These are phyloP conservation scores for Characodon lateralis DNA, from an alignment of 2,797 vertebrate species.

Conservation along the genomic window DNA sequence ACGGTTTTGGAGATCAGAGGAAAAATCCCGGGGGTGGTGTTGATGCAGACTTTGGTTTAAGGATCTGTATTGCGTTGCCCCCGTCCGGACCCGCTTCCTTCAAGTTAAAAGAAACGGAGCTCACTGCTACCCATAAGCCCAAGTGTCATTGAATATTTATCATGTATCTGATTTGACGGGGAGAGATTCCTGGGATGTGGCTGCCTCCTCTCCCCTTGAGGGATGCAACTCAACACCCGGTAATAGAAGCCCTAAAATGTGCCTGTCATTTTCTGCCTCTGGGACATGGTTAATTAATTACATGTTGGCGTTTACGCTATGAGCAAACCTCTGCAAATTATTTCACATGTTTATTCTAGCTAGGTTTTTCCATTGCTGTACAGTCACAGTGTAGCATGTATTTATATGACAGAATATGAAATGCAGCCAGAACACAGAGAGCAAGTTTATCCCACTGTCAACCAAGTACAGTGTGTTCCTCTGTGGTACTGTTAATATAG, in stretches of 20 bases:
- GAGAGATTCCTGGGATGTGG: conserved; percentile 76
- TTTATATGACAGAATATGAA: conserved; percentile 46
- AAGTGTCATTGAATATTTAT: conserved; percentile 84
- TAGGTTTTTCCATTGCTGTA: conserved; percentile 7
- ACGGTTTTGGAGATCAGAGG: conserved; percentile 79
- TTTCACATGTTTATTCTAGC: conserved; percentile 47
- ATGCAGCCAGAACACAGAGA: conserved; percentile 23
- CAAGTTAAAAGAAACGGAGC: conserved; percentile 75
- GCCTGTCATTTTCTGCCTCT: conserved; percentile 78
- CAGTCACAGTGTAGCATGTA: conserved; percentile 4
- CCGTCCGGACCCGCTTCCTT: conserved; percentile 68
- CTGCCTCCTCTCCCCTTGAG: conserved; percentile 61
- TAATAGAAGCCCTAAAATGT: conserved; percentile 81
- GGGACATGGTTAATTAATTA: conserved; percentile 85
- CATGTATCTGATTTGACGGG: conserved; percentile 80
- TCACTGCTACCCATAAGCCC: conserved; percentile 79
- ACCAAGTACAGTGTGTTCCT: conserved; percentile 3
- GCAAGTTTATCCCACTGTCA: conserved; percentile 16
- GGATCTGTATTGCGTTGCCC: conserved; percentile 76
- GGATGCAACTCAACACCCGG: conserved; percentile 80
- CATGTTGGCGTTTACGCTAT: conserved; percentile 63
- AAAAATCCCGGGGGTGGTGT: conserved; percentile 69
- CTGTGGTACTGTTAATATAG: conserved; percentile 26
- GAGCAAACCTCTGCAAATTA: conserved; percentile 51
- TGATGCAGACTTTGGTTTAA: conserved; percentile 76